Base-by-base conservation (phyloP, 1,140 invertebrate genomes). In the Phymastichus coffea region DNA sequence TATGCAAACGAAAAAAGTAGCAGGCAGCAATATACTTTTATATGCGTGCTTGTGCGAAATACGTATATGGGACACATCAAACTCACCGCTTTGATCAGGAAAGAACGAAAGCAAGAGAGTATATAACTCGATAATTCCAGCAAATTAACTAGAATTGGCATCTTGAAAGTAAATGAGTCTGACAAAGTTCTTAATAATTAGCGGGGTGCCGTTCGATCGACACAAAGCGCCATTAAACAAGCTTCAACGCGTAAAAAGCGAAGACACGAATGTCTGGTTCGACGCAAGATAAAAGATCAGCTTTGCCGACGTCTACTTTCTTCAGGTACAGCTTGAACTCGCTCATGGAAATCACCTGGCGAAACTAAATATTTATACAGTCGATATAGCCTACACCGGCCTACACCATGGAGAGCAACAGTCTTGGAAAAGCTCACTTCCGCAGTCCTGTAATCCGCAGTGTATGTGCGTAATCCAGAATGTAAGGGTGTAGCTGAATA, bases 351-450 rank as follows among this genome's bases (percentile, higher is more conserved):
- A 69, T 66, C 46, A 52, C 38, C 38, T 38, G 35, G 23, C n/a
- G 46, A 64, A 68, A 69, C 62, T 67, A 66, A 67, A 70, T 70
- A 70, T 68, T 68, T 66, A 69, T 70, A 48, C 51, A 57, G 22
- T 26, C 49, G 40, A 55, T 57, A 30, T 48, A 20, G 38, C 33
- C 10, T 30, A 28, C 19, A 48, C 53, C 46, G 40, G 30, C 25
- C 30, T 20, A 51, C 30, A 44, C 51, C 52, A 33, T 41, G 46
- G 49, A 33, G 17, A 57, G 53, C 28, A 59, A 57, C 19, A 23
- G 40, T 44, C 26, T n/a, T 8, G 14, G 28, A 35, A 30, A 44
- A 55, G 26, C 20, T 55, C 33, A 3, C 6, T 52, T 22, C 14
- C 22, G 17, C 22, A 25, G 14, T 49, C 17, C 1, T 37, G 20